Evolutionary conservation across 2,797 vertebrate genomes (phyloP), one percentile per base, ranked within the genome.

Genomic region (Malurus leucopterus): DNA sequence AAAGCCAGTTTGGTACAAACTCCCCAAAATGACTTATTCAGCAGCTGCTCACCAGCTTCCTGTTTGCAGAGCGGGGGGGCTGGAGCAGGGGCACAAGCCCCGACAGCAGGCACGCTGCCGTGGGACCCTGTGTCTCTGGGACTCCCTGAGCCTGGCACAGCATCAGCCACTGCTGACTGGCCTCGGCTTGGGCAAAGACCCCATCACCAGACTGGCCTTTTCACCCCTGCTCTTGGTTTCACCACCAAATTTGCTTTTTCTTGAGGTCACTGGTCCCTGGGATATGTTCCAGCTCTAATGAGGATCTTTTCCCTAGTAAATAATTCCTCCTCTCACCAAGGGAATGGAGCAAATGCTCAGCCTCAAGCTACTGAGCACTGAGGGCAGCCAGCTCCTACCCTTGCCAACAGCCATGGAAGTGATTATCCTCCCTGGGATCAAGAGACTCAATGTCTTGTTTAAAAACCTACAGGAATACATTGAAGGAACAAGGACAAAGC

Each of bases 11-110:
- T 88, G 91, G 94, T 94, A 54, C 81, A 82, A 90, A 63, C 83
- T 91, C 93, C 88, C 91, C 92, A 58, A 87, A 96, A 89, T 85
- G 75, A 95, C 91, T 91, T 92, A 93, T 89, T 94, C 90, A 95
- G 90, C 92, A 93, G 85, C 91, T 91, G 85, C 94, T 91, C 5
- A 43, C 91, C 94, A 93, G 95, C 80, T 94, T 95, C 93, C 95
- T 95, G 93, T 91, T 91, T 81, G 92, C 77, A 70, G 74, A 92
- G 77, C 2, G 0, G 63, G 38, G 36, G 62, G 64, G 65, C 49
- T 78, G 69, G 73, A 78, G 91, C 82, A 14, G 4, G 59, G 88
- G 71, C 79, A 77, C 2, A 1, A 92, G 82, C 84, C 80, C 84
- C 4, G 0, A 12, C 69, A 23, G 41, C 43, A 10, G 10, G 3